Percentiles rank a stretch among this genome's conserved stretches.
Conservation (phyloP, 2,797 vertebrate species). For the Paramormyrops hopkinsi region DNA sequence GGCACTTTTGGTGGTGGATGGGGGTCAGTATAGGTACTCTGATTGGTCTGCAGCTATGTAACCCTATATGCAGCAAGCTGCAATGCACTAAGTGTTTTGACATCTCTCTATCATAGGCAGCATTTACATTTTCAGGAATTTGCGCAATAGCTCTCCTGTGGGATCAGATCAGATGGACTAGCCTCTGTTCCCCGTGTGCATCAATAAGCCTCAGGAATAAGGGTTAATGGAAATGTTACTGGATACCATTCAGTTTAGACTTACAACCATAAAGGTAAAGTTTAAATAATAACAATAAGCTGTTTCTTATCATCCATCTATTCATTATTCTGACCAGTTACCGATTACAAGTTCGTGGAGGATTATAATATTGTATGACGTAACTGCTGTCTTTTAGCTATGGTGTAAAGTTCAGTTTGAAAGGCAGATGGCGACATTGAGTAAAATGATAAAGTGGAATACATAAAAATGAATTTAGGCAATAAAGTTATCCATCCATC, state of each 20-base stretch:
- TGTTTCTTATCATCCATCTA: background rate
- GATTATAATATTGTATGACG: background rate
- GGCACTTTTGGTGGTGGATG: too few relatives aligned
- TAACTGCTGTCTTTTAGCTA: background rate
- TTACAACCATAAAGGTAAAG: background rate
- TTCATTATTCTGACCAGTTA: background rate
- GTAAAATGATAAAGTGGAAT: background rate
- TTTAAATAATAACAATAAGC: background rate
- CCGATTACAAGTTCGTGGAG: background rate
- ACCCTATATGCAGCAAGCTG: too few relatives aligned
- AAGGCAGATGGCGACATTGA: slow-evolving; percentile 6
- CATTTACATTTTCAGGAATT: too few relatives aligned
- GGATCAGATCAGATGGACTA: background rate
- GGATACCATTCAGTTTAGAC: background rate
- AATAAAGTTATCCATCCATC: background rate
- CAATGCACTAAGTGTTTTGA: too few relatives aligned
- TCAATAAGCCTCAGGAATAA: background rate
- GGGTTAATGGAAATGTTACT: background rate
- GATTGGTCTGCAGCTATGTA: too few relatives aligned
- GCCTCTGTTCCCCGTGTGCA: background rate
- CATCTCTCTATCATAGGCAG: too few relatives aligned
- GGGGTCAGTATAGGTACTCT: too few relatives aligned
- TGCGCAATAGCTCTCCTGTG: background rate
- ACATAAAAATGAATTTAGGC: background rate
- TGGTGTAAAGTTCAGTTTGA: background rate